phyloP scores from a whole-genome alignment of 2,888 invertebrate genomes.

The Athetis lepigone region DNA sequence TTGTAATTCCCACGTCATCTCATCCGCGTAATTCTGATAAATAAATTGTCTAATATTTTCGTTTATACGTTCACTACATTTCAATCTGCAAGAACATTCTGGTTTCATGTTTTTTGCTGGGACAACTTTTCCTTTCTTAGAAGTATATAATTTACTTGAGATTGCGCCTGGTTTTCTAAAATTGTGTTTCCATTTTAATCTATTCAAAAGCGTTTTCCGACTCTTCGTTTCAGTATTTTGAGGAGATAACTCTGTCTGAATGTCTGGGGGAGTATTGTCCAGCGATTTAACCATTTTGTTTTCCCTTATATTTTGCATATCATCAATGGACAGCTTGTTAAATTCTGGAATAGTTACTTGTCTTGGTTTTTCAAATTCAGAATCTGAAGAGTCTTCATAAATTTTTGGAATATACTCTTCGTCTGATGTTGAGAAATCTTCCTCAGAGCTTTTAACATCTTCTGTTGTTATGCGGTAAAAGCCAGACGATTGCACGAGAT shows the following conservation, averaged over 20 bases:
- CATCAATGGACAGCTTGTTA: conserved; percentile 4
- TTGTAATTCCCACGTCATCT: conserved; percentile 16
- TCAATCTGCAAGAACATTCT: conserved; percentile 15
- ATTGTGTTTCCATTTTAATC: conserved; percentile 10
- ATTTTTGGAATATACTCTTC: conserved; percentile 11
- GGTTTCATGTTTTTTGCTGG: conserved; percentile 14
- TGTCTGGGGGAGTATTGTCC: conserved; percentile 6
- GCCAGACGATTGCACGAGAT: conserved; percentile 6
- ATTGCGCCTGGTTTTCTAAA: conserved; percentile 9
- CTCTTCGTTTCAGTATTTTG: conserved; percentile 1
- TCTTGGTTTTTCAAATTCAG: conserved; percentile 8
- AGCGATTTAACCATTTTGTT: conserved; percentile 2
- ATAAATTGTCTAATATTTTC: conserved; percentile 6
- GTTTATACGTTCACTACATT: conserved; percentile 19
- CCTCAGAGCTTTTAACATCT: conserved; percentile 5
- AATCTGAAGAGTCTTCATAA: conserved; percentile 8
- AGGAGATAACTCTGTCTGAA: neutral
- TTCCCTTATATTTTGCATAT: conserved; percentile 8
- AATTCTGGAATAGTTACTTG: conserved; percentile 6
- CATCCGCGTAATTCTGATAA: conserved; percentile 17
- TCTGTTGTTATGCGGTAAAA: conserved; percentile 3
- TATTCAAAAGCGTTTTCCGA: conserved; percentile 14
- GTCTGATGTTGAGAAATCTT: conserved; percentile 7
- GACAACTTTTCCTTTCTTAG: conserved; percentile 14
- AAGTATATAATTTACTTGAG: conserved; percentile 9